A percentile compares a stretch with the other conserved stretches of the same genome.
Evolutionary conservation across 2,888 invertebrate genomes (phyloP).

Genomic region (Lepetodrilus schrolli): DNA sequence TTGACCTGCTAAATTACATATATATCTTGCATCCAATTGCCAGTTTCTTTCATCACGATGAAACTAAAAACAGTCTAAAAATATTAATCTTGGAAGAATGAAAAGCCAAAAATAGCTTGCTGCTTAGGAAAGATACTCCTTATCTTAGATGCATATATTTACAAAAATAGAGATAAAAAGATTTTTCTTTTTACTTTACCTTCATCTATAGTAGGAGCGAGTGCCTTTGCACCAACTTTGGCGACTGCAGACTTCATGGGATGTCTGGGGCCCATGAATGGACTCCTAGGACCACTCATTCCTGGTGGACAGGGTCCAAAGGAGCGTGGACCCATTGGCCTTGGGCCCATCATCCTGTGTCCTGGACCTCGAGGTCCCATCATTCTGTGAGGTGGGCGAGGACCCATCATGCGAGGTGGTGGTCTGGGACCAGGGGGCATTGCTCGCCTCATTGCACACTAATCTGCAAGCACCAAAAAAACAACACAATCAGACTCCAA

Average conservation of each 20-base stretch:
- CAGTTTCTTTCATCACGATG: too few species aligned
- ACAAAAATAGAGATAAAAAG: too few species aligned
- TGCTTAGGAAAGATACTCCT: neutral
- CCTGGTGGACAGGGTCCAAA: constrained; percentile 6
- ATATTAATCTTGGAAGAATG: too few species aligned
- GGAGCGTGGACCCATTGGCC: neutral
- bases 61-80: neutral
- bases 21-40: neutral
- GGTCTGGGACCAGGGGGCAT: constrained; percentile 10
- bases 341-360: neutral
- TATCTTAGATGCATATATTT: neutral
- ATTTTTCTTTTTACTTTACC: neutral
- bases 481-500: too few species aligned
- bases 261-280: neutral
- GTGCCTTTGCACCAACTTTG: neutral
- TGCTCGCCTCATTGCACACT: neutral
- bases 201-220: neutral
- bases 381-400: neutral
- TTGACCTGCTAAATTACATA: neutral
- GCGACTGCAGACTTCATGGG: neutral
- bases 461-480: neutral
- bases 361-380: constrained; percentile 4
- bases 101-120: too few species aligned
- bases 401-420: neutral
- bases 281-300: neutral